A percentile compares a stretch with the other conserved stretches of the same genome.
These are phyloP conservation scores for Passerculus sandwichensis DNA, from an alignment of 2,797 vertebrate genomes.

Conservation along the genomic window DNA sequence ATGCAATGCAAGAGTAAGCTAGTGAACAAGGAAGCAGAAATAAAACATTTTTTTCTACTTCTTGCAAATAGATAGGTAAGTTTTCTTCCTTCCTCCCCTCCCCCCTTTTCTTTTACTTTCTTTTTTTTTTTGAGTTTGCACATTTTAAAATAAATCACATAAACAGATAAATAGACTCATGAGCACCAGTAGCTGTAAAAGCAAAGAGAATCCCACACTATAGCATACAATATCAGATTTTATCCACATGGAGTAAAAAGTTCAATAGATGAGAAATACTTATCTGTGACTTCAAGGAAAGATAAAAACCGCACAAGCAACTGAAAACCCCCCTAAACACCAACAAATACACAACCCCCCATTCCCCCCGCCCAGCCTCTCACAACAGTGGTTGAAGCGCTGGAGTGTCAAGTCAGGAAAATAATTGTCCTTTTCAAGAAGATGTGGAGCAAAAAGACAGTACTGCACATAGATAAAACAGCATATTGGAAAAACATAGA, in stretches of 20 bases:
- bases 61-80: not conserved
- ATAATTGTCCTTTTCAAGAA: conserved; percentile 18
- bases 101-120: fast-evolving
- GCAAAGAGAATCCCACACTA: not conserved
- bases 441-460: not conserved
- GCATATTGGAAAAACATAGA: not conserved
- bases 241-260: not conserved
- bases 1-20: not conserved
- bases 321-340: not conserved
- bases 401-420: not conserved
- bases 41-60: not conserved
- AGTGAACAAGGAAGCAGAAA: not conserved
- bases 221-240: not conserved
- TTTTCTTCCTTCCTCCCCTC: not conserved
- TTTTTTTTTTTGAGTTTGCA: not conserved
- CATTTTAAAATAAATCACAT: not conserved
- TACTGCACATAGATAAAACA: not conserved
- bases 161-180: not conserved
- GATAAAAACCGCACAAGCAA: not conserved
- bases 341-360: not conserved
- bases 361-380: fast-evolving
- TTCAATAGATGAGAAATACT: not conserved
- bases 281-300: conserved; percentile 39
- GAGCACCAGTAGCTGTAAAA: not conserved
- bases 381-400: not conserved